These are phyloP conservation scores for Microctenopoma steveboyesi DNA, from an alignment of 2,797 vertebrate species.

Conservation along the genomic window DNA sequence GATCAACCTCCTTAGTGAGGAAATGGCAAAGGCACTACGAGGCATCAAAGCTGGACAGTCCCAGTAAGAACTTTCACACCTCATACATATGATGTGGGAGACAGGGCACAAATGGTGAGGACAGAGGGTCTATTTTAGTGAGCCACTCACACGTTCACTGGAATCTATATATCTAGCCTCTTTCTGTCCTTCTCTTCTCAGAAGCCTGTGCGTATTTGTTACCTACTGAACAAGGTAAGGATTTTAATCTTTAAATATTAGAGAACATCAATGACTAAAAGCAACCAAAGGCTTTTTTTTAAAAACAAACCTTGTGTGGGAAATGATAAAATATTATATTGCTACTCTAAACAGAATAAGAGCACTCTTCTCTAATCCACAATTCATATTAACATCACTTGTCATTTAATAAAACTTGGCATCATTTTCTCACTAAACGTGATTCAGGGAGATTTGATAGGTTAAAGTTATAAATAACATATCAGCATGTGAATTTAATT, in stretches of 20 bases:
- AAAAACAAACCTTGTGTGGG: background rate
- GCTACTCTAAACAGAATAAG: background rate
- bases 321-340: background rate
- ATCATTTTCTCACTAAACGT: no score
- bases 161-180: slow-evolving; percentile 82
- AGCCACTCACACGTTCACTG: slow-evolving; percentile 76
- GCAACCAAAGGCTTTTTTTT: background rate
- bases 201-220: slow-evolving; percentile 46
- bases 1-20: background rate
- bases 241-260: slow-evolving; percentile 40
- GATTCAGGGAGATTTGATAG: no score
- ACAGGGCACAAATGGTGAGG: slow-evolving; percentile 70
- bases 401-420: background rate
- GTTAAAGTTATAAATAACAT: slow-evolving; percentile 40
- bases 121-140: slow-evolving; percentile 83
- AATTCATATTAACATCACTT: background rate
- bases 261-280: background rate
- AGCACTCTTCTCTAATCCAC: background rate
- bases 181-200: slow-evolving; percentile 65
- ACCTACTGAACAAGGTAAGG: slow-evolving; percentile 72
- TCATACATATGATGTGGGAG: slow-evolving; percentile 54
- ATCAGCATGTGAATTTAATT: slow-evolving; percentile 27
- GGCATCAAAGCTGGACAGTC: slow-evolving; percentile 43
- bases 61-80: slow-evolving; percentile 60
- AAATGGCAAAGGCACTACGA: slow-evolving; percentile 19